A percentile compares a stretch with the other conserved stretches of the same genome.
These are phyloP conservation scores for Cardinalis cardinalis DNA, from an alignment of 2,113 vertebrate species.

Conservation along the genomic window DNA sequence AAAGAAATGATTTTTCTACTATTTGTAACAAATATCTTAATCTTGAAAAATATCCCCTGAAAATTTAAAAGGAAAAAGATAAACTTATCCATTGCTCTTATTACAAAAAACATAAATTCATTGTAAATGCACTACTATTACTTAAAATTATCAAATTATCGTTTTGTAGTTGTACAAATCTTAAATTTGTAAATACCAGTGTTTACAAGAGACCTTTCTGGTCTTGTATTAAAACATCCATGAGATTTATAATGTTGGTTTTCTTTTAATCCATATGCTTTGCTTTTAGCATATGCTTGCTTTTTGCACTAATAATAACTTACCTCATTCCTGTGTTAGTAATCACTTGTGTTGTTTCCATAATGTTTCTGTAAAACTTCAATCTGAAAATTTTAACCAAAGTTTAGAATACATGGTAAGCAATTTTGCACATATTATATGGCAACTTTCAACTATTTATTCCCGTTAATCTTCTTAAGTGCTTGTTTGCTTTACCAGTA, in stretches of 20 bases:
- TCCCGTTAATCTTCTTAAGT: conserved; percentile 49
- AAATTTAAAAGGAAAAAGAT: conserved; percentile 71
- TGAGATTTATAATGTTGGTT: conserved; percentile 53
- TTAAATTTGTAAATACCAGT: conserved; percentile 67
- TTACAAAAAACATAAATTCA: conserved; percentile 1
- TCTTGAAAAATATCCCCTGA: conserved; percentile 60
- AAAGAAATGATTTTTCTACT: conserved; percentile 79
- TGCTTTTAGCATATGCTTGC: conserved; percentile 78
- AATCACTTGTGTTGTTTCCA: conserved; percentile 73
- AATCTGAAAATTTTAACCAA: conserved; percentile 74
- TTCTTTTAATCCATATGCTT: conserved; percentile 65
- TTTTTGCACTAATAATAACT: conserved; percentile 82
- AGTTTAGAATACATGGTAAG: conserved; percentile 71
- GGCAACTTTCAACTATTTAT: conserved; percentile 60
- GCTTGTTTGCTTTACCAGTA: conserved; percentile 61
- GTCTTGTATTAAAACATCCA: conserved; percentile 61
- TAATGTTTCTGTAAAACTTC: conserved; percentile 58
- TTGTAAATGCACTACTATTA: conserved; percentile 76
- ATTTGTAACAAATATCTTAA: conserved; percentile 76
- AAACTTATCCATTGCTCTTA: conserved; percentile 49
- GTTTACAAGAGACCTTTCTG: conserved; percentile 73
- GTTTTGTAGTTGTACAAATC: conserved; percentile 69
- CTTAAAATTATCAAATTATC: conserved; percentile 49
- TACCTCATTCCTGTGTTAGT: conserved; percentile 74
- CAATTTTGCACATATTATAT: conserved; percentile 76